A percentile compares a stretch with the other conserved stretches of the same genome.
Conservation (phyloP, 2,888 invertebrate genomes). For the Chymomyza procnemis region DNA sequence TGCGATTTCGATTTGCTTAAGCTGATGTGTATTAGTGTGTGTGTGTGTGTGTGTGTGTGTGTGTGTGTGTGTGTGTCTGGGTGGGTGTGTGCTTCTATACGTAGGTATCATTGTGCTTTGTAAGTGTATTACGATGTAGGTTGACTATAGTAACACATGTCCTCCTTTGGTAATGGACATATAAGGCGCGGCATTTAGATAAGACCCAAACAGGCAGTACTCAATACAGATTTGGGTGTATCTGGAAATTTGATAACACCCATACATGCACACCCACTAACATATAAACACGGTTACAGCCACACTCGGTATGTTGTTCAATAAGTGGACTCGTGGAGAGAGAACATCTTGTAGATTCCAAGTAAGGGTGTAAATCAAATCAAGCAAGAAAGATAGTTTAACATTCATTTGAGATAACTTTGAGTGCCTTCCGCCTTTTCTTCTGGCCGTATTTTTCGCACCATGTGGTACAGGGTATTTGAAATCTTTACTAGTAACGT, state of each 20-base stretch:
- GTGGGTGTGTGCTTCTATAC: not conserved
- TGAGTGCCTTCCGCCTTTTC: too few species aligned
- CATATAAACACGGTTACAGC: not conserved
- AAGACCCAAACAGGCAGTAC: not conserved
- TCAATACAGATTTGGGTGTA: not conserved
- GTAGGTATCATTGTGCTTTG: not conserved
- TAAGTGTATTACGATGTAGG: not conserved
- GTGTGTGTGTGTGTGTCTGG: not conserved
- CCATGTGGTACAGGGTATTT: too few species aligned
- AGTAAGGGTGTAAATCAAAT: too few species aligned
- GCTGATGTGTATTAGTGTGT: not conserved
- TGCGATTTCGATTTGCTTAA: not conserved
- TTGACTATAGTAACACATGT: conserved; percentile 29
- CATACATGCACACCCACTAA: not conserved
- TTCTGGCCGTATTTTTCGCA: too few species aligned
- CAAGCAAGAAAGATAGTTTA: too few species aligned
- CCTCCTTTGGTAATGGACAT: conserved; percentile 23
- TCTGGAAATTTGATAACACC: not conserved
- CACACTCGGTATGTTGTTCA: not conserved
- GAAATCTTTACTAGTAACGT: too few species aligned
- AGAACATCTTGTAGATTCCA: too few species aligned
- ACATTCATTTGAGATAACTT: too few species aligned
- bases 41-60: not conserved
- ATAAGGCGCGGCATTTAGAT: conserved; percentile 24
- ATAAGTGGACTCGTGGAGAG: too few species aligned